phyloP scores from a whole-genome alignment of 2,113 vertebrate genomes.

The Phalacrocorax aristotelis region DNA sequence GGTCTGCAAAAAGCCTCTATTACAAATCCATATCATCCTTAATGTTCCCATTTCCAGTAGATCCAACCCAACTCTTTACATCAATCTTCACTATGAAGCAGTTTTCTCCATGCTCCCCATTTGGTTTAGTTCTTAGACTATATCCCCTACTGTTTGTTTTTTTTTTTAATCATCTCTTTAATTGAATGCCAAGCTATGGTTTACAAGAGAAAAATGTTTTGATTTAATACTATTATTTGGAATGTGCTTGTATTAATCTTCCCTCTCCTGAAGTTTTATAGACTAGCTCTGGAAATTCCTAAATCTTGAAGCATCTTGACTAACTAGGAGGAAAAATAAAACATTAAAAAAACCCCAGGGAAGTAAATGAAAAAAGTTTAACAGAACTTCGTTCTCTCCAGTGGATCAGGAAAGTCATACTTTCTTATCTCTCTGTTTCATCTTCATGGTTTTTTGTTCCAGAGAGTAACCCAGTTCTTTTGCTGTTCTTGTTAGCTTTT shows the following conservation, averaged over 20 bases:
- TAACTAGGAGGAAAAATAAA: background rate
- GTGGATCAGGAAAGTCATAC: constrained; percentile 72
- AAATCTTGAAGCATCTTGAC: background rate
- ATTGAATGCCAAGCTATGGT: background rate
- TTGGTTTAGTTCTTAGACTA: background rate
- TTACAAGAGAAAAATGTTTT: background rate
- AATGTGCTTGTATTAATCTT: background rate
- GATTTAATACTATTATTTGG: background rate
- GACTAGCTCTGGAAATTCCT: background rate
- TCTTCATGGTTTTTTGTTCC: constrained; percentile 87
- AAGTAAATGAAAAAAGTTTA: background rate
- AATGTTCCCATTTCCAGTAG: background rate
- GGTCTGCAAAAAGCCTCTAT: background rate
- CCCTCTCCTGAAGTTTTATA: background rate
- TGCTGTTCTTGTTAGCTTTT: constrained; percentile 80
- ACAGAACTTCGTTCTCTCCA: constrained; percentile 23
- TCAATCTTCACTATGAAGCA: background rate
- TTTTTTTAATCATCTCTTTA: background rate
- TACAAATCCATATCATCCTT: background rate
- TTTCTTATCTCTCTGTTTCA: constrained; percentile 93
- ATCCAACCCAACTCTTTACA: background rate
- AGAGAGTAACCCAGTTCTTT: constrained; percentile 83
- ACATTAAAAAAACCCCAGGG: background rate
- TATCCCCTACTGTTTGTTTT: background rate
- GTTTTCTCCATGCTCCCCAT: background rate